These are phyloP conservation scores for Leucophora obtusa DNA, from an alignment of 2,888 invertebrate genomes.

Conservation along the genomic window DNA sequence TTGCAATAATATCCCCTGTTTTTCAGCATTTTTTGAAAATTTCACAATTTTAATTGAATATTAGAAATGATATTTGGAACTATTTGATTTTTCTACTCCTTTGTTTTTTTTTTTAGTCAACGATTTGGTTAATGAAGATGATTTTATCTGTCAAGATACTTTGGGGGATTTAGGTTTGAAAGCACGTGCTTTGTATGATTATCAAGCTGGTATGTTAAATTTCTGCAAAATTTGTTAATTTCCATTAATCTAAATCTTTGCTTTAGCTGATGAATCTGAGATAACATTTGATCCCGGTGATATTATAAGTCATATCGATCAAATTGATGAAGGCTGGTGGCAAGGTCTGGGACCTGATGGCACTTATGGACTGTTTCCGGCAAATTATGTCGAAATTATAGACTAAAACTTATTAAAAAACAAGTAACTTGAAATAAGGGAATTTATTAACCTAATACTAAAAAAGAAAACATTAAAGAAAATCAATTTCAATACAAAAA, in stretches of 20 bases:
- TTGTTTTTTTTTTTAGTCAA: conserved; percentile 73
- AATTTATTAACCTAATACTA: conserved; percentile 6
- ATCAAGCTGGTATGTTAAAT: conserved; percentile 90
- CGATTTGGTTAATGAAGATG: conserved; percentile 80
- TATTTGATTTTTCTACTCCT: not conserved
- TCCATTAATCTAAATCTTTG: conserved; percentile 29
- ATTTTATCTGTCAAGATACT: conserved; percentile 83
- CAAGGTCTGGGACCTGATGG: conserved; percentile 95
- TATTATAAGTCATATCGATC: conserved; percentile 93
- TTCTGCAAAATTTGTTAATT: not conserved
- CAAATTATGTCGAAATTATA: conserved; percentile 95
- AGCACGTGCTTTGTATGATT: conserved; percentile 95
- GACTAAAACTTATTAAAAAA: conserved; percentile 69
- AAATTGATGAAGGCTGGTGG: conserved; percentile 98
- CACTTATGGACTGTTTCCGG: conserved; percentile 94
- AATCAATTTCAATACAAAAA: not conserved
- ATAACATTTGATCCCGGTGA: conserved; percentile 98
- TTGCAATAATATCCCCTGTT: too few relatives aligned
- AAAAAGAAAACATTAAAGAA: not conserved
- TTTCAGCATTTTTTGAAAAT: too few relatives aligned
- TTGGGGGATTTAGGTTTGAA: conserved; percentile 85
- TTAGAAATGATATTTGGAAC: too few relatives aligned
- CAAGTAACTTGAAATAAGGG: conserved; percentile 5
- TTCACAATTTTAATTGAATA: not conserved
- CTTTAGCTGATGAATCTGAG: conserved; percentile 93